Evolutionary conservation across 2,797 vertebrate species (phyloP).

Genomic region (Diplodus sargus): DNA sequence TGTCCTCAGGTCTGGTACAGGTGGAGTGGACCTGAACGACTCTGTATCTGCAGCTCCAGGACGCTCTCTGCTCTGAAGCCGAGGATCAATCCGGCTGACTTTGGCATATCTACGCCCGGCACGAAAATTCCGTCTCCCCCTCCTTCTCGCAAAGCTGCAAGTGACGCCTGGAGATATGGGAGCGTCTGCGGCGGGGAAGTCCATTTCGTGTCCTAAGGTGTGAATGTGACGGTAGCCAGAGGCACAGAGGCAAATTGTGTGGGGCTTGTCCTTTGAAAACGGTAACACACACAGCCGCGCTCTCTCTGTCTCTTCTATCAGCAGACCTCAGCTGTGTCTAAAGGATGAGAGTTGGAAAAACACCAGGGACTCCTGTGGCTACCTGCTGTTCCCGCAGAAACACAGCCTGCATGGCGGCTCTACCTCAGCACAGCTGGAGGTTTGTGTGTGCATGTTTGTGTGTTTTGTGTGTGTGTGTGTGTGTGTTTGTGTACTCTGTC

Average conservation of each 20-base stretch:
- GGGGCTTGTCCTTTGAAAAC: constrained; percentile 61
- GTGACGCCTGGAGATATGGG: constrained; percentile 50
- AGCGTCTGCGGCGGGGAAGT: constrained; percentile 49
- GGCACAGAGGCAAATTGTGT: constrained; percentile 46
- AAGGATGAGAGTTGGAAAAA: constrained; percentile 74
- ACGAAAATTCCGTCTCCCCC: constrained; percentile 16
- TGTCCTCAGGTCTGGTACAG: constrained; percentile 25
- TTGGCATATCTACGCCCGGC: constrained; percentile 29
- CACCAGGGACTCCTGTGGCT: constrained; percentile 72
- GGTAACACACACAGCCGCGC: constrained; percentile 26
- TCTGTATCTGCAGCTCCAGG: constrained; percentile 45
- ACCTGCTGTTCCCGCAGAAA: constrained; percentile 83
- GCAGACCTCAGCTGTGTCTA: constrained; percentile 76
- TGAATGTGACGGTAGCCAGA: constrained; percentile 49
- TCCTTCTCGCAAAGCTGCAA: constrained; percentile 19
- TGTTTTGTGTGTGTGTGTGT: constrained; percentile 32
- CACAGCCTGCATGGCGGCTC: constrained; percentile 63
- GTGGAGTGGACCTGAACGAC: constrained; percentile 26
- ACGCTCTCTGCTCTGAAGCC: constrained; percentile 32
- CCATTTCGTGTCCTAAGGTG: constrained; percentile 56
- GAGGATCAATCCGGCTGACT: constrained; percentile 49
- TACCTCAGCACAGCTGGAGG: constrained; percentile 70
- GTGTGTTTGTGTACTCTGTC: constrained; percentile 30
- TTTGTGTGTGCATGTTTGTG: constrained; percentile 27
- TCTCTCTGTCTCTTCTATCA: constrained; percentile 66